Percentiles rank a stretch among this genome's conserved stretches.
Evolutionary conservation across 2,797 vertebrate species (phyloP).

Genomic region (Characodon lateralis): DNA sequence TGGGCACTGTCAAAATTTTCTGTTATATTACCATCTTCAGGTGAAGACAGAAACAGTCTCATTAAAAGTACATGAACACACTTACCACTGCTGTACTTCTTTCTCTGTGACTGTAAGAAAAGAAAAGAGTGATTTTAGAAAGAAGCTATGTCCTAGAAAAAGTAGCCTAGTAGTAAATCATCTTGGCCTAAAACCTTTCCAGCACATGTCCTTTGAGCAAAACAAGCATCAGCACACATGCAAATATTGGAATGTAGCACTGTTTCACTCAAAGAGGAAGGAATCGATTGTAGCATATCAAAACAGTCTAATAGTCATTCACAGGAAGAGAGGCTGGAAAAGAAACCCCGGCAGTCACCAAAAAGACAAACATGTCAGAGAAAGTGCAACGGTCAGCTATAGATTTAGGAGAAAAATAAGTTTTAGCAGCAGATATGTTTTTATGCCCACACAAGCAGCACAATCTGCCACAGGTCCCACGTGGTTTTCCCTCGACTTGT

Average conservation of each 20-base stretch:
- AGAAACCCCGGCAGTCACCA: conserved; percentile 22
- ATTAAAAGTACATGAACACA: conserved; percentile 52
- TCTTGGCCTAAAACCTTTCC: conserved; percentile 47
- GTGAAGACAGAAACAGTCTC: conserved; percentile 21
- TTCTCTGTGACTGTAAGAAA: conserved; percentile 80
- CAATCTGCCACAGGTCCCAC: conserved; percentile 56
- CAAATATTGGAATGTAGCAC: conserved; percentile 20
- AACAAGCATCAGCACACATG: conserved; percentile 17
- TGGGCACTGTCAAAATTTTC: background rate
- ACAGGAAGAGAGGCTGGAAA: background rate
- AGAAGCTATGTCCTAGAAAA: conserved; percentile 56
- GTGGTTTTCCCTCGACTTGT: conserved; percentile 37
- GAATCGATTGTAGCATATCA: conserved; percentile 7
- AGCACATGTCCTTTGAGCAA: conserved; percentile 25
- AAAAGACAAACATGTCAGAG: conserved; percentile 37
- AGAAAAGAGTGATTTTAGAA: conserved; percentile 58
- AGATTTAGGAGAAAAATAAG: conserved; percentile 43
- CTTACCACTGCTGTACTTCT: conserved; percentile 82
- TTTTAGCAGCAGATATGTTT: conserved; percentile 50
- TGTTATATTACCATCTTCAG: conserved; percentile 14
- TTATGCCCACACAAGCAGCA: conserved; percentile 52
- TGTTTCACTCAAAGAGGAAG: conserved; percentile 14
- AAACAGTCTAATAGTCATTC: conserved; percentile 27
- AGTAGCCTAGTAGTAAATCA: conserved; percentile 46
- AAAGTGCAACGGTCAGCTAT: conserved; percentile 37